Percentiles rank a stretch among this genome's conserved stretches.
phyloP scores from a whole-genome alignment of 2,888 invertebrate genomes.

The Podotricha telesiphe region DNA sequence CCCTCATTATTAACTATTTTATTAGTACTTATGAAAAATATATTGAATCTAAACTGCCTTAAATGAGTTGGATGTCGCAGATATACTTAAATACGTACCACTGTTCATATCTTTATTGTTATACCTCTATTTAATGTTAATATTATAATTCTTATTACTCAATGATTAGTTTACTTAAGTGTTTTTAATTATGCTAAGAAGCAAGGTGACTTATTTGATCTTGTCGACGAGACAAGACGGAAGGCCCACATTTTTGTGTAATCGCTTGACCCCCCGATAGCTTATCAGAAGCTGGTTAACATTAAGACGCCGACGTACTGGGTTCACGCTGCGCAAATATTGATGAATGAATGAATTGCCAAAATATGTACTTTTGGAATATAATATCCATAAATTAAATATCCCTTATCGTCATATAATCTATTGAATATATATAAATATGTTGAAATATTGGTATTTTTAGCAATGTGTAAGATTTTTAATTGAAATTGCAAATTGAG shows the following conservation, averaged over 20 bases:
- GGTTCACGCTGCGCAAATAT: slow-evolving; percentile 59
- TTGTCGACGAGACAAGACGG: slow-evolving; percentile 51
- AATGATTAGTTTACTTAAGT: background rate
- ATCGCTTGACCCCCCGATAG: slow-evolving; percentile 52
- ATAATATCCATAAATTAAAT: background rate
- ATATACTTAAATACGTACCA: background rate
- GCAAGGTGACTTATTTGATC: slow-evolving; percentile 52
- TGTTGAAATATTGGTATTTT: slow-evolving; percentile 10
- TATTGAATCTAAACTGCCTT: background rate
- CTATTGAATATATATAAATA: background rate
- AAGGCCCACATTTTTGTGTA: slow-evolving; percentile 50
- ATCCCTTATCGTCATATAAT: slow-evolving; percentile 1
- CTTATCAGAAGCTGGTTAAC: slow-evolving; percentile 45
- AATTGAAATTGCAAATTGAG: no score
- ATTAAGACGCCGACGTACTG: slow-evolving; percentile 50
- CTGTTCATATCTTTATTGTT: slow-evolving; percentile 8
- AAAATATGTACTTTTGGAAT: background rate
- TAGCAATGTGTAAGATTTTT: background rate
- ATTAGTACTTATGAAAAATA: background rate
- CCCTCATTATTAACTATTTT: background rate
- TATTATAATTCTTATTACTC: slow-evolving; percentile 11
- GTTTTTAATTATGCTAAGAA: slow-evolving; percentile 3
- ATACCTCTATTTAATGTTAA: slow-evolving; percentile 18
- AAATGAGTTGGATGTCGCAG: background rate
- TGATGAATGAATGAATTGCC: slow-evolving; percentile 19